These are phyloP conservation scores for Siderastrea radians DNA, from an alignment of 92 coral and sea anemone species.

Conservation along the genomic window DNA sequence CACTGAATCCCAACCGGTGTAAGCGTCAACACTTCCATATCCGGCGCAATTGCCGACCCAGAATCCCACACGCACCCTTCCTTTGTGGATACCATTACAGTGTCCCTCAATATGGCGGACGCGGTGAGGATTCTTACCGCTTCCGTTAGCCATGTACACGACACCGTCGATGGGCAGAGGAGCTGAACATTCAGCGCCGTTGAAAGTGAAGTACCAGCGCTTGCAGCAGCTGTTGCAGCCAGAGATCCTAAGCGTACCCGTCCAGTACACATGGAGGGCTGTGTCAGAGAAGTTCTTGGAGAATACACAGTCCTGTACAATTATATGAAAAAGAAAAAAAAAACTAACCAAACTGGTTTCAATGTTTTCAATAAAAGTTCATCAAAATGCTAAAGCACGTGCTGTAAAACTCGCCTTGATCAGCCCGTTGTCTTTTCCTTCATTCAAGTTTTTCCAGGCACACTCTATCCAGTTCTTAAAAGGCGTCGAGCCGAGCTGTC, in stretches of 20 bases:
- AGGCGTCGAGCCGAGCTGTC: neutral
- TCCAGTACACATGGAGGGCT: neutral
- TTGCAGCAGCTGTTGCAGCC: neutral
- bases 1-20: neutral
- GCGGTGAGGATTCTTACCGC: neutral
- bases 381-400: too few species aligned
- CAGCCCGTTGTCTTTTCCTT: neutral
- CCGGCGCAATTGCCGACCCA: neutral
- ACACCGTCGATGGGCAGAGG: neutral
- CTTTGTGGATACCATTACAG: too few species aligned
- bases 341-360: too few species aligned
- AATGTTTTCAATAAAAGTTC: too few species aligned
- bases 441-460: slow-evolving; percentile 14
- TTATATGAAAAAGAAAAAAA: neutral
- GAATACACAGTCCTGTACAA: neutral
- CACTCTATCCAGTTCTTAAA: slow-evolving; percentile 11
- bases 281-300: neutral
- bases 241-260: neutral
- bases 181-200: too few species aligned
- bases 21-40: neutral
- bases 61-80: neutral
- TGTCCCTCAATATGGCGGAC: too few species aligned
- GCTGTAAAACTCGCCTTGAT: slow-evolving; percentile 20
- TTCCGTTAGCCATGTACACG: neutral
- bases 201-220: slow-evolving; percentile 11